Evolutionary conservation across 2,888 invertebrate genomes (phyloP).

Genomic region (Drosophila peninsularis): DNA sequence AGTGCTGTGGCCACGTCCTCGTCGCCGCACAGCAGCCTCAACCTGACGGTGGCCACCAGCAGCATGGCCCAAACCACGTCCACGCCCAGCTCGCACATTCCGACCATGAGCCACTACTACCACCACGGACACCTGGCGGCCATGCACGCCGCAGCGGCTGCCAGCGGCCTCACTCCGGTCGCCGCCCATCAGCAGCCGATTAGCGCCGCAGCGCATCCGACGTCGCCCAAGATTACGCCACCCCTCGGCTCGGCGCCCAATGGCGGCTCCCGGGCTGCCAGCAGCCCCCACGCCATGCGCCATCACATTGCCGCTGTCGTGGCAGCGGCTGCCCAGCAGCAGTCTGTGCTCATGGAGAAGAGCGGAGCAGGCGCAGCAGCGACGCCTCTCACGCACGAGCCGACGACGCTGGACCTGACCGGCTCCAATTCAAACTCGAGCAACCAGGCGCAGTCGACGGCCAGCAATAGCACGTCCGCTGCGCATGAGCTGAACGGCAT

Average conservation of each 20-base stretch:
- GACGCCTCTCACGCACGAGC: slow-evolving; percentile 74
- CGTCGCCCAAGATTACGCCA: slow-evolving; percentile 75
- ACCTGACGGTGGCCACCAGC: slow-evolving; percentile 73
- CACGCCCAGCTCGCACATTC: slow-evolving; percentile 81
- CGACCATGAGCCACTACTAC: slow-evolving; percentile 82
- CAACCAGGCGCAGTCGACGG: slow-evolving; percentile 78
- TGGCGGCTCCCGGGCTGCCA: slow-evolving; percentile 77
- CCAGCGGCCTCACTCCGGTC: slow-evolving; percentile 74
- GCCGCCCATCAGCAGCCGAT: slow-evolving; percentile 78
- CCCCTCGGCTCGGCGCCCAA: slow-evolving; percentile 69
- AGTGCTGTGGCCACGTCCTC: slow-evolving; percentile 53
- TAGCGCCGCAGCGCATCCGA: slow-evolving; percentile 50
- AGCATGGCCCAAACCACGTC: slow-evolving; percentile 66
- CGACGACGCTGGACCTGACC: slow-evolving; percentile 83
- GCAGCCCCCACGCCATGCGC: slow-evolving; percentile 82
- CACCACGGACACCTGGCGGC: slow-evolving; percentile 78
- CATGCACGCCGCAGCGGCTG: slow-evolving; percentile 79
- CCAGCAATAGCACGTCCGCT: slow-evolving; percentile 68
- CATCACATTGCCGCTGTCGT: slow-evolving; percentile 74
- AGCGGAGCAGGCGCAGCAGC: slow-evolving; percentile 12
- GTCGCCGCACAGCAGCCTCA: slow-evolving; percentile 81
- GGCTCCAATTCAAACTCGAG: slow-evolving; percentile 84
- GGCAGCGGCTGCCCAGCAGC: slow-evolving; percentile 56
- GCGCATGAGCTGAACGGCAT: slow-evolving; percentile 81
- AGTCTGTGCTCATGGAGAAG: slow-evolving; percentile 68